Evolutionary conservation across 2,888 invertebrate species (phyloP).

Genomic region (Drosophila tanythrix): DNA sequence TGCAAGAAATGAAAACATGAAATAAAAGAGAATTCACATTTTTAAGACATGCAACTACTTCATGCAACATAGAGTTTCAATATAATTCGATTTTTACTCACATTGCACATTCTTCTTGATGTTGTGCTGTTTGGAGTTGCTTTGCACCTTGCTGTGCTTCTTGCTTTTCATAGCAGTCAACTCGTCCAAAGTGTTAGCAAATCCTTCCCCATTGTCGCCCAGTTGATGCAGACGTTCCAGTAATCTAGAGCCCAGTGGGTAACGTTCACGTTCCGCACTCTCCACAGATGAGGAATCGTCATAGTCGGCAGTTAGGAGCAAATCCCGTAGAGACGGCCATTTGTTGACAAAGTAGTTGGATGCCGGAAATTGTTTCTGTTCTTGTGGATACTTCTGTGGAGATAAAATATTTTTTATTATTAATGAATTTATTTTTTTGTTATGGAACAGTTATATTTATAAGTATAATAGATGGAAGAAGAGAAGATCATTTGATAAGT

Average conservation of each 20-base stretch:
- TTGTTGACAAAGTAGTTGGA: slow-evolving; percentile 68
- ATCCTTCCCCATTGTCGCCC: slow-evolving; percentile 34
- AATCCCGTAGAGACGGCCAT: slow-evolving; percentile 81
- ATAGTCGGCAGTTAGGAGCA: slow-evolving; percentile 75
- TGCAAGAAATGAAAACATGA: slow-evolving; percentile 39
- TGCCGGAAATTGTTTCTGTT: slow-evolving; percentile 44
- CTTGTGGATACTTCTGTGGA: slow-evolving; percentile 44
- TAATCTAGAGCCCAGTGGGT: slow-evolving; percentile 42
- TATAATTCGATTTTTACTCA: slow-evolving; percentile 60
- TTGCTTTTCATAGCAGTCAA: slow-evolving; percentile 67
- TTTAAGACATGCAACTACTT: slow-evolving; percentile 14
- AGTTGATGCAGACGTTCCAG: slow-evolving; percentile 70
- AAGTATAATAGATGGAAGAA: too few relatives aligned
- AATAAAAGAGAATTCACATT: slow-evolving; percentile 34
- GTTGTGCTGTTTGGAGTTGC: slow-evolving; percentile 74
- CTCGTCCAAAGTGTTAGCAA: slow-evolving; percentile 38
- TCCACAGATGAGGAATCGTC: slow-evolving; percentile 58
- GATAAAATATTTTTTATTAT: not conserved
- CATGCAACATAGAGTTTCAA: slow-evolving; percentile 47
- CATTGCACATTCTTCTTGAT: slow-evolving; percentile 84
- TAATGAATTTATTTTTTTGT: too few relatives aligned
- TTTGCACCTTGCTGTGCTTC: slow-evolving; percentile 49
- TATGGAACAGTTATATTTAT: not conserved
- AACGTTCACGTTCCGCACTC: slow-evolving; percentile 47
- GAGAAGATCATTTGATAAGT: too few relatives aligned